Percentiles rank a stretch among this genome's conserved stretches.
Evolutionary conservation across 2,797 vertebrate genomes (phyloP).

Genomic region (Hydrophis major): DNA sequence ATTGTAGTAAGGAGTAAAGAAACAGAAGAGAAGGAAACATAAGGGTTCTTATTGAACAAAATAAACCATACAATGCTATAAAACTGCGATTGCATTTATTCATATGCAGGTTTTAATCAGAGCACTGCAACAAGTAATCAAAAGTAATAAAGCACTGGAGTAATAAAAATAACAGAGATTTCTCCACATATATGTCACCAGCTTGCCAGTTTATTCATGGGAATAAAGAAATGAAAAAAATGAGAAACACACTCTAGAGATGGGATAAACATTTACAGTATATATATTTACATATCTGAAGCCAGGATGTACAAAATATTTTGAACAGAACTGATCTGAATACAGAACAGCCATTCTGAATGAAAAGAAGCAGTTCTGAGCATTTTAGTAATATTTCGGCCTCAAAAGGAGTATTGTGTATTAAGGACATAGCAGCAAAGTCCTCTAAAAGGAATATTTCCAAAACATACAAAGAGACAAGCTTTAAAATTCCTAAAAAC

Average conservation of each 20-base stretch:
- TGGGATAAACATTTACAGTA: background rate
- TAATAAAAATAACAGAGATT: background rate
- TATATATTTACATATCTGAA: background rate
- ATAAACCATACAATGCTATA: background rate
- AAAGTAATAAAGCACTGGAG: background rate
- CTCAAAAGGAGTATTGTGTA: background rate
- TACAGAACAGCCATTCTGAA: background rate
- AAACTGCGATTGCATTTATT: background rate
- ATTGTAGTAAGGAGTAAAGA: background rate
- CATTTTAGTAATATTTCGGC: background rate
- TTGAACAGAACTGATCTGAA: background rate
- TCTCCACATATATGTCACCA: background rate
- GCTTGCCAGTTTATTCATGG: background rate
- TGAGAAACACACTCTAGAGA: background rate
- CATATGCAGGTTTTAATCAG: background rate
- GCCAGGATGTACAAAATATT: background rate
- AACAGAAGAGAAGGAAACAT: background rate
- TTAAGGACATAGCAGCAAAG: background rate
- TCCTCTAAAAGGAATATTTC: background rate
- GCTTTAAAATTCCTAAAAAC: background rate
- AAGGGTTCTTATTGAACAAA: background rate
- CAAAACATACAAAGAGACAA: background rate
- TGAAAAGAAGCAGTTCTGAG: background rate
- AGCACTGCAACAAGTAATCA: background rate
- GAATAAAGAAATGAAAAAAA: background rate